Percentiles rank a stretch among this genome's conserved stretches.
Evolutionary conservation across 2,797 vertebrate species (phyloP).

Genomic region (Nannoperca obscura): DNA sequence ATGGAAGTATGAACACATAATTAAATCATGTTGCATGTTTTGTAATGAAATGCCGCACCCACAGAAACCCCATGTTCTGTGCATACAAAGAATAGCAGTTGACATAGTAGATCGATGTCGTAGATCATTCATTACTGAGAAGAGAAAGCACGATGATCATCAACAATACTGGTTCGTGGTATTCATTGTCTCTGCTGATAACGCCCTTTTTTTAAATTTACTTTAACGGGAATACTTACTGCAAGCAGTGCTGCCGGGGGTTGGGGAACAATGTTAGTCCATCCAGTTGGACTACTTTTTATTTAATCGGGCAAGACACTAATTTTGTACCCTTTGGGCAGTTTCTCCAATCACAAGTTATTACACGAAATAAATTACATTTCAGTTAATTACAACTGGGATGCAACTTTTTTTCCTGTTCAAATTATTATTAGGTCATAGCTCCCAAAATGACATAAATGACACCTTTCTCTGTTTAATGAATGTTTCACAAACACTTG

Average conservation of each 20-base stretch:
- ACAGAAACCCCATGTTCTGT: background rate
- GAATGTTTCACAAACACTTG: background rate
- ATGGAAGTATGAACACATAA: no score
- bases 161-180: background rate
- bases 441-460: no score
- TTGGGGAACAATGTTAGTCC: no score
- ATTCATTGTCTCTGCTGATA: background rate
- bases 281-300: background rate
- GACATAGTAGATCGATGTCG: background rate
- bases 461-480: background rate
- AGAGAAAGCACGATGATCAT: background rate
- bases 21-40: background rate
- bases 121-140: no score
- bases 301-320: background rate
- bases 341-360: background rate
- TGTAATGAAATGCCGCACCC: constrained; percentile 7
- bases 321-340: background rate
- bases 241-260: no score
- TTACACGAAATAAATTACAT: background rate
- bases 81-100: background rate
- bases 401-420: background rate
- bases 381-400: background rate
- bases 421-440: no score
- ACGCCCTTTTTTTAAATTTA: background rate
- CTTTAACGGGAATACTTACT: background rate